Conservation (phyloP, 2,797 vertebrate species). For the Simalia tracyae region DNA sequence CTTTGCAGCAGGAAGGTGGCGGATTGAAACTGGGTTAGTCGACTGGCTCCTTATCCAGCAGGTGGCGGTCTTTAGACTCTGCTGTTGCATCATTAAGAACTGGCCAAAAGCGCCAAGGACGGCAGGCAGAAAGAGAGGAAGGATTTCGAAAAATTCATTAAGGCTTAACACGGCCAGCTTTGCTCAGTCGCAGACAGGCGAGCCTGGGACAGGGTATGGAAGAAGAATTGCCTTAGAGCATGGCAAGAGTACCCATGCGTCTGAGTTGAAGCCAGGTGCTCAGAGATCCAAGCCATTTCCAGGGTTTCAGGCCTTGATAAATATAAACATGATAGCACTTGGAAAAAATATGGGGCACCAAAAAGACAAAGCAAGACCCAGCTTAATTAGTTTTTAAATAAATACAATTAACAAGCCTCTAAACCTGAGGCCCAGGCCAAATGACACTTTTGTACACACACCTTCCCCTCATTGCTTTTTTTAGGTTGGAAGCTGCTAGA, state of each 20-base stretch:
- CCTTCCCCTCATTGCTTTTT: neutral
- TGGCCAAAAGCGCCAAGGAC: neutral
- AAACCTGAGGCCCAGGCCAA: neutral
- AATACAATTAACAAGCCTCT: neutral
- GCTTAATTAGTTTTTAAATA: neutral
- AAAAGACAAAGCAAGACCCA: neutral
- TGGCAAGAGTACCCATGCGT: neutral
- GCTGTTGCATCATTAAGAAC: neutral
- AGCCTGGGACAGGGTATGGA: neutral
- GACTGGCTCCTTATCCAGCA: neutral
- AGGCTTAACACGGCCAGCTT: no score
- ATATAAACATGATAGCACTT: neutral
- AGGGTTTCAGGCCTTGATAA: neutral
- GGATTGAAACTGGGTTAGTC: neutral
- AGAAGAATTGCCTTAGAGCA: neutral
- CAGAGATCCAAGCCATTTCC: neutral
- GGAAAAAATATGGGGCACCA: neutral
- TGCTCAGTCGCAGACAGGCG: neutral
- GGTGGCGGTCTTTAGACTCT: neutral
- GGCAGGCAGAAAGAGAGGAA: neutral
- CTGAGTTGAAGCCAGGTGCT: neutral
- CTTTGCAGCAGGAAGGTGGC: neutral
- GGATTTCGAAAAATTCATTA: neutral
- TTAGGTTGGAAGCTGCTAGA: neutral
- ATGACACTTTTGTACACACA: neutral